Conservation (phyloP, 2,888 invertebrate species). For the Onchidella celtica region DNA sequence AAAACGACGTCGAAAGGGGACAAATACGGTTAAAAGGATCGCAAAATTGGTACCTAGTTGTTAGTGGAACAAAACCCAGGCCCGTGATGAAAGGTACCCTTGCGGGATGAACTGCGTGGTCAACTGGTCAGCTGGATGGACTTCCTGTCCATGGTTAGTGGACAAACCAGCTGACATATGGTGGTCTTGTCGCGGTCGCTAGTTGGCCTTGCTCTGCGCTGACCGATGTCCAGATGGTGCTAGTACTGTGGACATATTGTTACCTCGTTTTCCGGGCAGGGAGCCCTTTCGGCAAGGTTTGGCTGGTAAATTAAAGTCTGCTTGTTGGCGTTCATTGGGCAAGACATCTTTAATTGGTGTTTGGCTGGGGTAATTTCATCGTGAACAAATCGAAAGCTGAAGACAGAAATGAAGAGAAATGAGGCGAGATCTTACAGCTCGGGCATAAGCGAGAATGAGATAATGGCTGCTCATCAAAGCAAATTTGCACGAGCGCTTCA, state of each 20-base stretch:
- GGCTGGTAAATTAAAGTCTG: constrained; percentile 22
- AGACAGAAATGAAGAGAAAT: constrained; percentile 6
- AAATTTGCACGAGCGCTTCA: no score
- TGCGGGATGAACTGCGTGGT: constrained; percentile 5
- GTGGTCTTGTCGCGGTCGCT: background rate
- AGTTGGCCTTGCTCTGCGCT: background rate
- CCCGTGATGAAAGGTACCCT: constrained; percentile 17
- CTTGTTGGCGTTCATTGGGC: constrained; percentile 1
- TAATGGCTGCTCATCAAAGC: no score
- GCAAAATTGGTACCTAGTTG: constrained; percentile 19
- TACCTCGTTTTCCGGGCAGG: background rate
- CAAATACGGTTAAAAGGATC: constrained; percentile 37
- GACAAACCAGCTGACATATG: constrained; percentile 30
- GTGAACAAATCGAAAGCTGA: background rate
- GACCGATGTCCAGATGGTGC: constrained; percentile 28
- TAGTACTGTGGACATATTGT: constrained; percentile 24
- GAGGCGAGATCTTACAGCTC: background rate
- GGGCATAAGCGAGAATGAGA: no score
- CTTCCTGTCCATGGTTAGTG: constrained; percentile 15
- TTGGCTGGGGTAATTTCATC: constrained; percentile 19
- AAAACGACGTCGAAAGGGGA: constrained; percentile 20
- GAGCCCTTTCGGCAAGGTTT: background rate
- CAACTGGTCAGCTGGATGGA: constrained; percentile 38
- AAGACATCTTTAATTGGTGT: constrained; percentile 36
- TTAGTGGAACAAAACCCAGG: constrained; percentile 8